These are phyloP conservation scores for Oreonectes daqikongensis DNA, from an alignment of 2,797 vertebrate genomes.

Conservation along the genomic window DNA sequence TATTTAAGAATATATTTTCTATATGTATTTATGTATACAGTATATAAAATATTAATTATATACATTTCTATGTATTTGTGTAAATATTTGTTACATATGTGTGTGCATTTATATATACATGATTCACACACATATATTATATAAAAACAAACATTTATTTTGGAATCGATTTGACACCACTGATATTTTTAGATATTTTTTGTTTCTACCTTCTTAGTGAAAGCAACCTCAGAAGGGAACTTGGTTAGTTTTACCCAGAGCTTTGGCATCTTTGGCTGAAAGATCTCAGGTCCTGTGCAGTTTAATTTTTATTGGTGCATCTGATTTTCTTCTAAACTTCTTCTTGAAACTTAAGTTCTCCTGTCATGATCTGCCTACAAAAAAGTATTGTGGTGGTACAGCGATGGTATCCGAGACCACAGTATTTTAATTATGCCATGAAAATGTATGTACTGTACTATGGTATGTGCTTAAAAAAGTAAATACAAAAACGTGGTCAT, in stretches of 20 bases:
- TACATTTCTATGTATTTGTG: no score
- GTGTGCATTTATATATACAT: no score
- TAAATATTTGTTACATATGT: no score
- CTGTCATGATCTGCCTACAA: neutral
- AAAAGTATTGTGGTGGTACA: neutral
- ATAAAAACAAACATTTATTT: no score
- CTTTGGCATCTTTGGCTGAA: slow-evolving; percentile 42
- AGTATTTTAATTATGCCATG: neutral
- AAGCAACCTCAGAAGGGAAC: neutral
- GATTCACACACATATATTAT: no score
- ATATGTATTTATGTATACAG: no score
- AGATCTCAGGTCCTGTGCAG: slow-evolving; percentile 48
- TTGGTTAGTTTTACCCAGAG: slow-evolving; percentile 45
- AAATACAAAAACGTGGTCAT: neutral
- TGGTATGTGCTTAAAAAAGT: no score
- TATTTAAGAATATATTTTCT: no score
- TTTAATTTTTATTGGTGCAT: slow-evolving; percentile 21
- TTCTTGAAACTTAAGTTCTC: neutral
- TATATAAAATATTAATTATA: no score
- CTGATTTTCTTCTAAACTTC: slow-evolving; percentile 22
- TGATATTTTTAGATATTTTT: no score
- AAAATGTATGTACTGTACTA: neutral
- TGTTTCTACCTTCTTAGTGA: neutral
- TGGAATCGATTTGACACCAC: no score
- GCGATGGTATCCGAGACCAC: neutral